Conservation (phyloP, 1,140 invertebrate genomes). For the Arion vulgaris region DNA sequence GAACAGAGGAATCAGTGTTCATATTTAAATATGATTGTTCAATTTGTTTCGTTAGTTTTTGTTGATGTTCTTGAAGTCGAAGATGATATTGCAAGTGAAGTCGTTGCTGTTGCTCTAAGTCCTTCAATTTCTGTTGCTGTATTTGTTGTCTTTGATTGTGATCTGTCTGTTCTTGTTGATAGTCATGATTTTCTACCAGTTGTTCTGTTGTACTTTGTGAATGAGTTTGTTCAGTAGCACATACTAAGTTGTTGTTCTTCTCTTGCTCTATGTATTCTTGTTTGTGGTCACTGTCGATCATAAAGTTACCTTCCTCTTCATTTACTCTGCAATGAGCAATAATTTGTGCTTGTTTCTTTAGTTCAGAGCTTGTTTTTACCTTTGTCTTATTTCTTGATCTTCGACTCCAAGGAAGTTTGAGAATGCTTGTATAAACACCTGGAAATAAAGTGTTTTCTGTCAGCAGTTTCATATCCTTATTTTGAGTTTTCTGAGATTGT, state of each 20-base stretch:
- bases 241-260: background rate
- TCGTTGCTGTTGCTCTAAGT: slow-evolving; percentile 8
- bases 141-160: slow-evolving; percentile 22
- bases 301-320: background rate
- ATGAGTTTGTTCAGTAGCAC: background rate
- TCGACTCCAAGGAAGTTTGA: slow-evolving; percentile 65
- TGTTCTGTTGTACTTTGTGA: background rate
- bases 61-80: slow-evolving; percentile 32
- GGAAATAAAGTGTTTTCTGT: slow-evolving; percentile 62
- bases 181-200: background rate
- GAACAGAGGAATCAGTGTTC: background rate
- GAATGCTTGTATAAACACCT: slow-evolving; percentile 67
- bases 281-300: background rate
- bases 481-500: slow-evolving; percentile 34
- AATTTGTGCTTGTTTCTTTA: slow-evolving; percentile 25
- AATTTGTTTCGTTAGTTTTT: slow-evolving; percentile 25
- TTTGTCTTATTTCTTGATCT: slow-evolving; percentile 55
- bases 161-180: slow-evolving; percentile 4
- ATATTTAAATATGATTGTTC: slow-evolving; percentile 18
- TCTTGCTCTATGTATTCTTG: background rate
- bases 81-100: slow-evolving; percentile 26
- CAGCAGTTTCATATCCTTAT: slow-evolving; percentile 63
- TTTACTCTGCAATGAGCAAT: slow-evolving; percentile 29
- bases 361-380: slow-evolving; percentile 23
- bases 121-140: slow-evolving; percentile 19